Percentiles rank a stretch among this genome's conserved stretches.
Evolutionary conservation across 2,113 vertebrate species (phyloP).

Genomic region (Scatophagus argus): DNA sequence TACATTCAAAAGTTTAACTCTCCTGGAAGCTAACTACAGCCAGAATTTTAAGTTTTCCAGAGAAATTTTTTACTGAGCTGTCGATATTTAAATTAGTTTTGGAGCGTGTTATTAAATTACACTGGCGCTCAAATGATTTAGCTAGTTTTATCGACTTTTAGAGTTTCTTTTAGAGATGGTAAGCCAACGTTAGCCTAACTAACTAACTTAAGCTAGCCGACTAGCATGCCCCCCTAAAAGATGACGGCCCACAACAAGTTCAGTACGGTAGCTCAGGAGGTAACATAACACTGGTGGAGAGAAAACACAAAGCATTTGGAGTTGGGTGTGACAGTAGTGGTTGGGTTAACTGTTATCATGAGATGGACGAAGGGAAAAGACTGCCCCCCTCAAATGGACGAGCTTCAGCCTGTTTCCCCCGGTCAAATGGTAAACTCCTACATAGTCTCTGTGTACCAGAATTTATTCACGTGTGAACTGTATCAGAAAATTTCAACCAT

Average conservation of each 20-base stretch:
- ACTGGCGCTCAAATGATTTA: not conserved
- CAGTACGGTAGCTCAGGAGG: not conserved
- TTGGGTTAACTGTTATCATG: constrained; percentile 12
- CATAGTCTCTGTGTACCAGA: not conserved
- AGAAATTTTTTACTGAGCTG: not conserved
- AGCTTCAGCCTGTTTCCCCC: not conserved
- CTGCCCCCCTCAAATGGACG: not conserved
- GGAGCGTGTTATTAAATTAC: not conserved
- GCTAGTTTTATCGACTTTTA: not conserved
- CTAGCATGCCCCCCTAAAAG: not conserved
- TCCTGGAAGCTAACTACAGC: not conserved
- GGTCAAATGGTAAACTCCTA: constrained; percentile 44
- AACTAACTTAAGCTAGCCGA: not conserved
- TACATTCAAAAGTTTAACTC: constrained; percentile 16
- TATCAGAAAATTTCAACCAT: not conserved
- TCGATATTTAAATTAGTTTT: not conserved
- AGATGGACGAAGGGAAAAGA: constrained; percentile 47
- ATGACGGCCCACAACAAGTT: not conserved
- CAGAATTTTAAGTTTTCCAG: not conserved
- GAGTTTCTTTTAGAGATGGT: not conserved
- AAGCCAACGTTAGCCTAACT: not conserved
- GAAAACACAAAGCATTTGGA: not conserved
- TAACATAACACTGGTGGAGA: not conserved
- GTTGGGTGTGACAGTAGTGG: not conserved
- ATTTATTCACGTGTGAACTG: fast-evolving